phyloP scores from a whole-genome alignment of 2,113 vertebrate genomes.

The Grammomys dolichurus region DNA sequence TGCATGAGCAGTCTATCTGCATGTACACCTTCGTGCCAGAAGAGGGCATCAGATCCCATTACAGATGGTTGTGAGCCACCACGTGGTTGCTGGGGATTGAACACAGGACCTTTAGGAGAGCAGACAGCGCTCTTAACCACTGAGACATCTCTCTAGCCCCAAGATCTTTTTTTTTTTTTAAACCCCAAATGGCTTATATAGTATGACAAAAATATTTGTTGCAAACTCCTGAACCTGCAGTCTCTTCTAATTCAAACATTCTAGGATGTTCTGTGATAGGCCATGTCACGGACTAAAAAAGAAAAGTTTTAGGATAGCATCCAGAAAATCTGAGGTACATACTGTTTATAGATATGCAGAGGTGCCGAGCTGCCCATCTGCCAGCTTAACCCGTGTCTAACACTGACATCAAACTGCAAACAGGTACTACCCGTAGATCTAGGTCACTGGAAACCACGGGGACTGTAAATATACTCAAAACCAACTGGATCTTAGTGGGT shows the following conservation, averaged over 20 bases:
- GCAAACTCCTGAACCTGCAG: neutral
- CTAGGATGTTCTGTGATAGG: slow-evolving; percentile 7
- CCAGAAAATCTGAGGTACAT: slow-evolving; percentile 14
- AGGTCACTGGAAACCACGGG: slow-evolving; percentile 58
- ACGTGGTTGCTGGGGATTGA: no score
- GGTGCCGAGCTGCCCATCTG: neutral
- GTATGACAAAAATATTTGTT: slow-evolving; percentile 10
- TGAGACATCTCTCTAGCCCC: no score
- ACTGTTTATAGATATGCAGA: neutral
- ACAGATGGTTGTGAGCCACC: no score
- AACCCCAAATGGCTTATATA: neutral
- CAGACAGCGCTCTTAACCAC: no score
- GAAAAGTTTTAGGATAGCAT: slow-evolving; percentile 4
- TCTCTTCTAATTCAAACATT: slow-evolving; percentile 21
- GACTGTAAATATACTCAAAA: slow-evolving; percentile 73
- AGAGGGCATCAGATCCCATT: no score
- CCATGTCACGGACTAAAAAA: neutral
- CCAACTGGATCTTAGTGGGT: slow-evolving; percentile 64
- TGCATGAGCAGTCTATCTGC: no score
- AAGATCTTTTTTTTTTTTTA: no score
- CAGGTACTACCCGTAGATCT: slow-evolving; percentile 57
- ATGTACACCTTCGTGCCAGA: no score
- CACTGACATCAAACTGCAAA: slow-evolving; percentile 46
- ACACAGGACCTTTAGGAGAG: no score
- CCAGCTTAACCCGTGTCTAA: slow-evolving; percentile 53